Conservation (phyloP, 1,140 invertebrate species). For the Choristoneura fumiferana region DNA sequence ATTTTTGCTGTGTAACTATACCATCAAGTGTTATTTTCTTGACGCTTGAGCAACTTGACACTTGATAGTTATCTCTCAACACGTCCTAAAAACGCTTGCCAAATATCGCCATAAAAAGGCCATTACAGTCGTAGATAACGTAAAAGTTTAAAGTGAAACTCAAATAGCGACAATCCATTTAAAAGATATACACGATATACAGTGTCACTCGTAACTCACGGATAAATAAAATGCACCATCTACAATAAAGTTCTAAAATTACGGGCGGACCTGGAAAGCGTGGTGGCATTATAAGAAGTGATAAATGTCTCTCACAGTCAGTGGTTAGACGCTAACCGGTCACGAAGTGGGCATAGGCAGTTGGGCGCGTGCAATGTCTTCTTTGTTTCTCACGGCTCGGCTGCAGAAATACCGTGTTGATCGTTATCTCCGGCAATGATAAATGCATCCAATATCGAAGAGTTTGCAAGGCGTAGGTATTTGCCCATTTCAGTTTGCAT, state of each 20-base stretch:
- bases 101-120: constrained; percentile 11
- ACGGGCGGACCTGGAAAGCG: neutral
- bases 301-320: constrained; percentile 7
- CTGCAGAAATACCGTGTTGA: constrained; percentile 41
- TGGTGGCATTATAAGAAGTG: constrained; percentile 26
- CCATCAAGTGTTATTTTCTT: neutral
- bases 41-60: neutral
- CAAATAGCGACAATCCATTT: constrained; percentile 7
- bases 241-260: neutral
- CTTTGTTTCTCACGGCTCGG: constrained; percentile 62
- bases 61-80: constrained; percentile 1
- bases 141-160: constrained; percentile 9
- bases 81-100: neutral
- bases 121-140: constrained; percentile 1
- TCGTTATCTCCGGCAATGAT: constrained; percentile 55
- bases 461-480: constrained; percentile 18
- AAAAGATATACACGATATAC: no score
- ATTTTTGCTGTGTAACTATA: no score
- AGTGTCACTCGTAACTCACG: neutral
- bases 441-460: constrained; percentile 51
- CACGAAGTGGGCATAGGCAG: constrained; percentile 30
- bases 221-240: constrained; percentile 7
- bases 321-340: constrained; percentile 31
- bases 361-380: constrained; percentile 19
- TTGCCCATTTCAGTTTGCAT: constrained; percentile 18